These are phyloP conservation scores for Chaetura pelagica DNA, from an alignment of 2,113 vertebrate species.

Conservation along the genomic window DNA sequence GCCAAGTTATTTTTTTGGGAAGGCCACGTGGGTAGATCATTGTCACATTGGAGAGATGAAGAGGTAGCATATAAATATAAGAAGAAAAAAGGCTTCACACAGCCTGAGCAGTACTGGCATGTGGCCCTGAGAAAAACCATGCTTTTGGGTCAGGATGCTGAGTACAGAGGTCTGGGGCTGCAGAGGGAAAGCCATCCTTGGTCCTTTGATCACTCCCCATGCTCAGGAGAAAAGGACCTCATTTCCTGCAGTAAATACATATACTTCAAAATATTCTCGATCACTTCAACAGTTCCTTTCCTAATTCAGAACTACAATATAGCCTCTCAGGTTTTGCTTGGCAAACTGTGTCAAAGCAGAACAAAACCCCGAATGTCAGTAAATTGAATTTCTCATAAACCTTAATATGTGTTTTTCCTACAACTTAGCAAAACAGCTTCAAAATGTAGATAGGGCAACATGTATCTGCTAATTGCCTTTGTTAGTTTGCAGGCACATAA, in stretches of 20 bases:
- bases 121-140: constrained; percentile 18
- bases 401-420: not conserved
- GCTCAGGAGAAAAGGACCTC: not conserved
- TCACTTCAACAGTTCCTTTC: constrained; percentile 14
- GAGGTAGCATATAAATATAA: not conserved
- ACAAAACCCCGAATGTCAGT: not conserved
- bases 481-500: not conserved
- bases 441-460: not conserved
- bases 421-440: not conserved
- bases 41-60: not conserved
- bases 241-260: constrained; percentile 12
- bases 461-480: not conserved
- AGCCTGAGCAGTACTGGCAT: not conserved
- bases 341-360: not conserved
- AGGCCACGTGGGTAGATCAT: not conserved
- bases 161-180: not conserved
- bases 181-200: not conserved
- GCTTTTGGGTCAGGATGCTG: not conserved
- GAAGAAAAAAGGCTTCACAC: not conserved
- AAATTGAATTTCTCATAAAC: not conserved
- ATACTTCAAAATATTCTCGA: not conserved
- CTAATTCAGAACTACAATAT: not conserved
- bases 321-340: not conserved
- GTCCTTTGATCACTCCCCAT: not conserved
- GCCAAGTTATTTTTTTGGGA: not conserved